These are phyloP conservation scores for Bos indicus DNA, from an alignment of 2,113 vertebrate genomes.

Conservation along the genomic window DNA sequence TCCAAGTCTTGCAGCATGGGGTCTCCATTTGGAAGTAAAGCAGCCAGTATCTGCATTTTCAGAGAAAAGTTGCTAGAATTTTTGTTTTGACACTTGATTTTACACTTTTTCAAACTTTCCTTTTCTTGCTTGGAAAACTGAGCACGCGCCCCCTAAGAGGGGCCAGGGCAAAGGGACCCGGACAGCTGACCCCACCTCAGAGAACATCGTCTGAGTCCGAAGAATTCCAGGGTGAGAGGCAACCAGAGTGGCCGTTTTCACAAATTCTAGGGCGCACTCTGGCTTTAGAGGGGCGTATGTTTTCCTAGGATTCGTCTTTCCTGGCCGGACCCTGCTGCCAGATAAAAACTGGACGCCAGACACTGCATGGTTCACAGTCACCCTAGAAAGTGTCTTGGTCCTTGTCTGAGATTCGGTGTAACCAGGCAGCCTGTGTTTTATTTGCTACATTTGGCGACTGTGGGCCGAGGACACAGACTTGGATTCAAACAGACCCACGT, in stretches of 20 bases:
- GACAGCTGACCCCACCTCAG: too few species aligned
- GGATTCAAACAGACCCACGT: background rate
- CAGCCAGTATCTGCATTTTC: background rate
- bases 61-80: background rate
- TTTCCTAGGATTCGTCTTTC: background rate
- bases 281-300: background rate
- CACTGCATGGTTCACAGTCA: fast-evolving
- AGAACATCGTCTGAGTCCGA: fast-evolving
- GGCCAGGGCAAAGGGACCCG: background rate
- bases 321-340: fast-evolving
- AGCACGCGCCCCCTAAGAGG: background rate
- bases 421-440: background rate
- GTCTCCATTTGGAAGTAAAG: background rate
- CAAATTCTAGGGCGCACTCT: fast-evolving
- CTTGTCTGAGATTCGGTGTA: background rate
- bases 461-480: too few species aligned
- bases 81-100: background rate
- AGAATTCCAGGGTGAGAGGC: background rate
- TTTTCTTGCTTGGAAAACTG: background rate
- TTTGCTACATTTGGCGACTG: background rate
- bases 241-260: fast-evolving
- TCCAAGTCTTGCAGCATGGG: background rate
- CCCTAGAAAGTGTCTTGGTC: fast-evolving
- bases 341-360: too few species aligned
- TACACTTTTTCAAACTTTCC: background rate